Conservation (phyloP, 1,140 invertebrate species). For the Drosophila obscura region DNA sequence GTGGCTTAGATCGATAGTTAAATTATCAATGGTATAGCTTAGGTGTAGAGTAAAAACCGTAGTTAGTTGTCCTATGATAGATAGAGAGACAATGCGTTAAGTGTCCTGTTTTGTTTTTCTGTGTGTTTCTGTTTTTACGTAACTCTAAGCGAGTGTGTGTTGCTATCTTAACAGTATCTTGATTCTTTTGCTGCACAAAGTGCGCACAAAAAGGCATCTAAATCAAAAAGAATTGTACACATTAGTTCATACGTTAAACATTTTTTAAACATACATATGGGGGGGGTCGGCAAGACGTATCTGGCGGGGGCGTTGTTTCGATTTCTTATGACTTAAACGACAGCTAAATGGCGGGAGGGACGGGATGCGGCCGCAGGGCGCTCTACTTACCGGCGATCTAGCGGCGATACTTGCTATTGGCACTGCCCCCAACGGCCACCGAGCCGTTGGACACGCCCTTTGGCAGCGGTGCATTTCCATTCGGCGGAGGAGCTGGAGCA, state of each 20-base stretch:
- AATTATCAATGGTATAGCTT: slow-evolving; percentile 67
- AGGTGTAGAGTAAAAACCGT: slow-evolving; percentile 58
- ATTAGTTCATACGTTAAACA: slow-evolving; percentile 61
- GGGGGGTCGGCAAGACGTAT: slow-evolving; percentile 38
- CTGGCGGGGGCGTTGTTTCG: slow-evolving; percentile 6
- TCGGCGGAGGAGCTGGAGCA: slow-evolving; percentile 56
- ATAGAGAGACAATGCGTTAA: slow-evolving; percentile 67
- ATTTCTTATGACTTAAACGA: slow-evolving; percentile 45
- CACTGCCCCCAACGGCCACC: slow-evolving; percentile 64
- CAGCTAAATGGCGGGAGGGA: slow-evolving; percentile 27
- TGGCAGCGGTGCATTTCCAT: slow-evolving; percentile 36
- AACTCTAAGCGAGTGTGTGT: slow-evolving; percentile 69
- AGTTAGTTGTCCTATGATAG: slow-evolving; percentile 55
- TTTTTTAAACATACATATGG: slow-evolving; percentile 45
- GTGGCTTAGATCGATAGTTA: slow-evolving; percentile 45
- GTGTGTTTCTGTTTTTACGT: slow-evolving; percentile 36
- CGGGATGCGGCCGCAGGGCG: slow-evolving; percentile 11
- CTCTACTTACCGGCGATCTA: slow-evolving; percentile 58
- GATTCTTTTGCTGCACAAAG: slow-evolving; percentile 57
- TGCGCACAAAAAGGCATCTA: slow-evolving; percentile 81
- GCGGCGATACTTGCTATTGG: slow-evolving; percentile 75
- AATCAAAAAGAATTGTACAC: slow-evolving; percentile 76
- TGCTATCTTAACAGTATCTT: slow-evolving; percentile 67
- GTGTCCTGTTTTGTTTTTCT: slow-evolving; percentile 51
- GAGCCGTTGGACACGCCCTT: slow-evolving; percentile 62